Evolutionary conservation across 2,888 invertebrate genomes (phyloP).

Genomic region (Diadegma fenestrale): DNA sequence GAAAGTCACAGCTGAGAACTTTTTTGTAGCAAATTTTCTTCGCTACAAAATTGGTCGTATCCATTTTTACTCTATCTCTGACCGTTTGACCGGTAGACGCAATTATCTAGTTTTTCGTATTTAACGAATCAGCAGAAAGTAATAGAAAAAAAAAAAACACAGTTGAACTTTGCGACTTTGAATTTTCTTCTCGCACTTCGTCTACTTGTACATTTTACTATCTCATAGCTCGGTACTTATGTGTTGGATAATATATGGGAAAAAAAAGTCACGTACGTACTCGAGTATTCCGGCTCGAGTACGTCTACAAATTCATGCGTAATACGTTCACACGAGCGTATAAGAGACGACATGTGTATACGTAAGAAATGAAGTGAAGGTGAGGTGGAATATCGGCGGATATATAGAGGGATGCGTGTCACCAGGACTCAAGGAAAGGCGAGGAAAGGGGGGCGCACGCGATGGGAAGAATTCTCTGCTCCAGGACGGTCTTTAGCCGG

Average conservation of each 20-base stretch:
- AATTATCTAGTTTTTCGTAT: not conserved
- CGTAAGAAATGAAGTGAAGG: slow-evolving; percentile 56
- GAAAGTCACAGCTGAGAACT: not conserved
- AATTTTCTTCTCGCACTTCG: not conserved
- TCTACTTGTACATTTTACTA: not conserved
- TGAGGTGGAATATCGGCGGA: slow-evolving; percentile 43
- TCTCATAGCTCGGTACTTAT: not conserved
- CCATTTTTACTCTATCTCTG: not conserved
- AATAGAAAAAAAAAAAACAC: not conserved
- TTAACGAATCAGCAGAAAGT: not conserved
- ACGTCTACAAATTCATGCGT: slow-evolving; percentile 48
- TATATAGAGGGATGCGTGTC: slow-evolving; percentile 73
- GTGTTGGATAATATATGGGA: slow-evolving; percentile 9
- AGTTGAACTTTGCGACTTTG: not conserved
- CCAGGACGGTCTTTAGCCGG: slow-evolving; percentile 73
- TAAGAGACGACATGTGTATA: slow-evolving; percentile 21
- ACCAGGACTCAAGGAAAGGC: slow-evolving; percentile 72
- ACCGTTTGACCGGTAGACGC: not conserved
- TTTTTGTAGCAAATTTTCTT: not conserved
- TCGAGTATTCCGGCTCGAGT: slow-evolving; percentile 42
- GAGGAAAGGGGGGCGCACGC: not conserved
- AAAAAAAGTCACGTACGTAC: slow-evolving; percentile 53
- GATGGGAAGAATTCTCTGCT: slow-evolving; percentile 5
- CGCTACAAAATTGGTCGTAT: not conserved
- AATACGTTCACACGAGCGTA: slow-evolving; percentile 46